These are phyloP conservation scores for Vollenhovia emeryi DNA, from an alignment of 1,140 invertebrate genomes.

Conservation along the genomic window DNA sequence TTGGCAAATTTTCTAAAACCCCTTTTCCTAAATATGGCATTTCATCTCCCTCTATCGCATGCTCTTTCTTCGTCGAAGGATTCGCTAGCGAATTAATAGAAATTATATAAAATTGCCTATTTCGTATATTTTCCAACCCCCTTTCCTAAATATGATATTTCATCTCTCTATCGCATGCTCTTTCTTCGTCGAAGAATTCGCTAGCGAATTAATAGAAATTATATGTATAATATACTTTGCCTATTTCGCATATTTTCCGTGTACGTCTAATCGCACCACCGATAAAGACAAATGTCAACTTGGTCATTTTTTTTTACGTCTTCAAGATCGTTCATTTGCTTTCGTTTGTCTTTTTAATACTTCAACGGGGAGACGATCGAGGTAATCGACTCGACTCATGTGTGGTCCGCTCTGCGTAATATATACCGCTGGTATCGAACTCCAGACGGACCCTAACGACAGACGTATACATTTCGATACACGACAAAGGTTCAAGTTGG, in stretches of 20 bases:
- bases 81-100: neutral
- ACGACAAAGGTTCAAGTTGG: neutral
- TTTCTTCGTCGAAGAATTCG: neutral
- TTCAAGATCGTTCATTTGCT: neutral
- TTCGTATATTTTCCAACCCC: neutral
- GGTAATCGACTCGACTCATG: neutral
- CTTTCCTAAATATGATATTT: neutral
- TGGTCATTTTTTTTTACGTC: neutral
- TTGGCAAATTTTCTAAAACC: too few species aligned
- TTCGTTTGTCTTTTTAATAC: neutral
- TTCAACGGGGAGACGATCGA: neutral
- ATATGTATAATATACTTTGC: too few species aligned
- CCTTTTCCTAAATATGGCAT: neutral
- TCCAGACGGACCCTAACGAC: neutral
- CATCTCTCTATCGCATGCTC: neutral
- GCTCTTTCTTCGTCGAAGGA: neutral
- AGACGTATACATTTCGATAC: neutral
- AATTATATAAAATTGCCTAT: too few species aligned
- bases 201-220: too few species aligned
- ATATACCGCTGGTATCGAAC: neutral
- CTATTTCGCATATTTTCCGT: too few species aligned
- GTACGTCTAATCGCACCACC: neutral
- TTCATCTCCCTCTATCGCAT: neutral
- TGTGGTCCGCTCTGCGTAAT: neutral
- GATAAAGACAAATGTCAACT: neutral